A percentile compares a stretch with the other conserved stretches of the same genome.
phyloP scores from a whole-genome alignment of 1,140 invertebrate genomes.

The Drepana arcuata region DNA sequence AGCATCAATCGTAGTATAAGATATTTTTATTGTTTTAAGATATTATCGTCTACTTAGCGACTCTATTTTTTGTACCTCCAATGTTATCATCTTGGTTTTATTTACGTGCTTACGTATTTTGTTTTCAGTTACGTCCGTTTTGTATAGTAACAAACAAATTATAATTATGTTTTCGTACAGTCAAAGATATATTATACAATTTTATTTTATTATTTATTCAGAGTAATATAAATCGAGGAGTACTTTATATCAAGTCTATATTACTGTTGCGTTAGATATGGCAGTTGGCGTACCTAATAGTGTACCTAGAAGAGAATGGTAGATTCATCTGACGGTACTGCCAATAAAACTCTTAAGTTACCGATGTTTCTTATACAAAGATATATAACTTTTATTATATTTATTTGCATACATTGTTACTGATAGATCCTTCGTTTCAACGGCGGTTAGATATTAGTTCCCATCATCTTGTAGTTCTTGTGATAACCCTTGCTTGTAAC shows the following conservation, averaged over 20 bases:
- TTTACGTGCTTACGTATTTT: slow-evolving; percentile 32
- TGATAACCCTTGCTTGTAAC: slow-evolving; percentile 72
- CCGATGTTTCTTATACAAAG: slow-evolving; percentile 56
- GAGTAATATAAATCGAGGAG: slow-evolving; percentile 31
- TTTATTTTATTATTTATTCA: slow-evolving; percentile 54
- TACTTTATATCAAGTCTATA: slow-evolving; percentile 50
- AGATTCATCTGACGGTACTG: slow-evolving; percentile 38
- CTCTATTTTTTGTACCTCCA: slow-evolving; percentile 56
- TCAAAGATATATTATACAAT: slow-evolving; percentile 62
- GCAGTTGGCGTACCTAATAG: slow-evolving; percentile 33
- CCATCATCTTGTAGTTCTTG: slow-evolving; percentile 35
- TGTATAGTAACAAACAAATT: slow-evolving; percentile 56
- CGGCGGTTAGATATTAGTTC: slow-evolving; percentile 18
- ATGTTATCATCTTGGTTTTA: slow-evolving; percentile 48
- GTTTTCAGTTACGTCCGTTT: slow-evolving; percentile 37
- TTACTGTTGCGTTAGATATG: slow-evolving; percentile 36
- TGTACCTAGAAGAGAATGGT: slow-evolving; percentile 33
- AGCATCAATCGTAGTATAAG: slow-evolving; percentile 53
- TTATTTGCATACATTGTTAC: slow-evolving; percentile 23
- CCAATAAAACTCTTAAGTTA: slow-evolving; percentile 55
- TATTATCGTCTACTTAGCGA: slow-evolving; percentile 44
- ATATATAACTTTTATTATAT: slow-evolving; percentile 40
- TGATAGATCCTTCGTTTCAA: slow-evolving; percentile 14
- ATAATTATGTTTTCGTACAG: slow-evolving; percentile 60
- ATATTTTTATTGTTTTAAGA: slow-evolving; percentile 45